Evolutionary conservation across 2,888 invertebrate genomes (phyloP).

Genomic region (Synergus umbraculus): DNA sequence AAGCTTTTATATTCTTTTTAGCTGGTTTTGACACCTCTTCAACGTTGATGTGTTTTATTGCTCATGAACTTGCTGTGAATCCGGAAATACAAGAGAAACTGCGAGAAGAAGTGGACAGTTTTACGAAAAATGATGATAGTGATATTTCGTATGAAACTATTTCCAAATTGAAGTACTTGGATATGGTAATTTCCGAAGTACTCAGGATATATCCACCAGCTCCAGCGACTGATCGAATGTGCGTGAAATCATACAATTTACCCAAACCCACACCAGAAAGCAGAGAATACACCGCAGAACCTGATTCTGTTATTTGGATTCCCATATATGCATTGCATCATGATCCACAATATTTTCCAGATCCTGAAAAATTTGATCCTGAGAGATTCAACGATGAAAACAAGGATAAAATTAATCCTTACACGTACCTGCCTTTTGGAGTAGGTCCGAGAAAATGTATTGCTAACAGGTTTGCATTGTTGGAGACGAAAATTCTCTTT

Average conservation of each 20-base stretch:
- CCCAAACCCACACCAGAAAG: conserved; percentile 65
- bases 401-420: conserved; percentile 49
- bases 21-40: conserved; percentile 70
- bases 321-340: conserved; percentile 75
- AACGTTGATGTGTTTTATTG: conserved; percentile 63
- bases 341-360: conserved; percentile 75
- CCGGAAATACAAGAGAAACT: conserved; percentile 63
- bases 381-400: conserved; percentile 72
- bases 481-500: conserved; percentile 62
- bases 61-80: conserved; percentile 64
- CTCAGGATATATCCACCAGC: conserved; percentile 74
- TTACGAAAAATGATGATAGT: conserved; percentile 51
- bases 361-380: conserved; percentile 78
- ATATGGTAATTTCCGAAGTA: conserved; percentile 68
- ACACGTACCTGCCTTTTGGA: conserved; percentile 61
- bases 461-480: conserved; percentile 64
- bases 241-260: conserved; percentile 78
- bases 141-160: conserved; percentile 63
- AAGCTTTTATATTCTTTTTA: conserved; percentile 76
- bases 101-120: conserved; percentile 66
- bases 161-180: conserved; percentile 65
- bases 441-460: conserved; percentile 63
- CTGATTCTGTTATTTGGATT: conserved; percentile 70
- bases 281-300: conserved; percentile 58
- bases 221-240: conserved; percentile 78